A percentile compares a stretch with the other conserved stretches of the same genome.
Evolutionary conservation across 2,797 vertebrate genomes (phyloP).

Genomic region (Myotis vivesi): DNA sequence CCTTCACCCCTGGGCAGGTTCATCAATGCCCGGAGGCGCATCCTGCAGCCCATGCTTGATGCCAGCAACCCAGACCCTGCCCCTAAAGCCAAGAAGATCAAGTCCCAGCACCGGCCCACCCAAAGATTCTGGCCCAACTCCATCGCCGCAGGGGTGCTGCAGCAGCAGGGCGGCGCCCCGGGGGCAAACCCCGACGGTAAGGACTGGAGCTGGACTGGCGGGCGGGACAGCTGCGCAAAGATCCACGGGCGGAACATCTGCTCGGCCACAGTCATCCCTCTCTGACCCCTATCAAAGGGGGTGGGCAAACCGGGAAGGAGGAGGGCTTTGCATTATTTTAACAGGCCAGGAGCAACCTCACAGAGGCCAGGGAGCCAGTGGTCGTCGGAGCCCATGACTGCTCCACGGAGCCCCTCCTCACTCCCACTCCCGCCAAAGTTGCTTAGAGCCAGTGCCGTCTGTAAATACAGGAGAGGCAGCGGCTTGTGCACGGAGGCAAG

Average conservation of each 20-base stretch:
- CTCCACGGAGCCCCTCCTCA: background rate
- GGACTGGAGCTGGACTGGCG: background rate
- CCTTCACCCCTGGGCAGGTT: constrained; percentile 86
- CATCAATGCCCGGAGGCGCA: constrained; percentile 97
- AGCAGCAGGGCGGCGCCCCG: constrained; percentile 91
- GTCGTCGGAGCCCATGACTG: background rate
- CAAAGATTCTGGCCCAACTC: constrained; percentile 99
- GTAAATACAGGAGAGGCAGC: constrained; percentile 62
- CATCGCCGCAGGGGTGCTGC: constrained; percentile 95
- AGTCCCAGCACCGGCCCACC: constrained; percentile 97
- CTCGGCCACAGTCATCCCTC: background rate
- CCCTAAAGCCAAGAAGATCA: constrained; percentile 99
- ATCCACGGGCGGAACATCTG: background rate
- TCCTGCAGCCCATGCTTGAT: constrained; percentile 97
- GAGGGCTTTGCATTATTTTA: background rate
- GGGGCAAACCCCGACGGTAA: constrained; percentile 93
- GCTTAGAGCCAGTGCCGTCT: constrained; percentile 29
- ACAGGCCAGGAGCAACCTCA: background rate
- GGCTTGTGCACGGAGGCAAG: constrained; percentile 45
- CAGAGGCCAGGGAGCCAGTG: background rate
- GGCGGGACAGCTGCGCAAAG: background rate
- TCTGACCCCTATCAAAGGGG: background rate
- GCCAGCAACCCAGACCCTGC: constrained; percentile 98
- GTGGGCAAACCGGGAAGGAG: background rate
- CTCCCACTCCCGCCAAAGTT: background rate